Percentiles rank a stretch among this genome's conserved stretches.
Conservation (phyloP, 2,797 vertebrate species). For the Xyrichtys novacula region DNA sequence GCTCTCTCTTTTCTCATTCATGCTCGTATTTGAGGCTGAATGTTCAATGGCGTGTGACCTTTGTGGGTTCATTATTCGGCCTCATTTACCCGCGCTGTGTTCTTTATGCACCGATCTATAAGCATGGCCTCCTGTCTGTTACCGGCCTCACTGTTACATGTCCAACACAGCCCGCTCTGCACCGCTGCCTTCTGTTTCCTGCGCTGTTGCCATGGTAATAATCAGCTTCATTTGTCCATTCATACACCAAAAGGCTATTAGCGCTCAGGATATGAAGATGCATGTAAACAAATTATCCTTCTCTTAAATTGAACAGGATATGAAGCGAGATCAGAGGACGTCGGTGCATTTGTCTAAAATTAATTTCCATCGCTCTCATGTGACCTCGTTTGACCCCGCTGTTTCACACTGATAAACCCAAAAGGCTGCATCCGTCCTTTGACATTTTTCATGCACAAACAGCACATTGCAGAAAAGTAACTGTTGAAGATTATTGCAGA, state of each 20-base stretch:
- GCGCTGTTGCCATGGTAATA: conserved; percentile 63
- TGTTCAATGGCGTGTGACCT: neutral
- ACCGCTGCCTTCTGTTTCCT: conserved; percentile 17
- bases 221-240: conserved; percentile 31
- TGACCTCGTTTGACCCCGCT: neutral
- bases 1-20: neutral
- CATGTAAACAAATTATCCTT: conserved; percentile 45
- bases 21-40: neutral
- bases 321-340: conserved; percentile 14
- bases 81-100: neutral
- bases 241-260: conserved; percentile 39
- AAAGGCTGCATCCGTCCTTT: no score
- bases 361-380: neutral
- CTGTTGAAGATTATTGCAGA: neutral
- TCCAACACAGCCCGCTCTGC: conserved; percentile 16
- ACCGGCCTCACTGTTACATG: conserved; percentile 19
- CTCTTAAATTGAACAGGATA: conserved; percentile 35
- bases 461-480: neutral
- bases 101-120: neutral
- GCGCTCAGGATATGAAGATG: conserved; percentile 38
- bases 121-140: conserved; percentile 9
- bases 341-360: conserved; percentile 11
- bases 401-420: no score
- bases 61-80: conserved; percentile 1
- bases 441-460: neutral